Evolutionary conservation across 2,888 invertebrate genomes (phyloP).

Genomic region (Patella ulyssiponensis): DNA sequence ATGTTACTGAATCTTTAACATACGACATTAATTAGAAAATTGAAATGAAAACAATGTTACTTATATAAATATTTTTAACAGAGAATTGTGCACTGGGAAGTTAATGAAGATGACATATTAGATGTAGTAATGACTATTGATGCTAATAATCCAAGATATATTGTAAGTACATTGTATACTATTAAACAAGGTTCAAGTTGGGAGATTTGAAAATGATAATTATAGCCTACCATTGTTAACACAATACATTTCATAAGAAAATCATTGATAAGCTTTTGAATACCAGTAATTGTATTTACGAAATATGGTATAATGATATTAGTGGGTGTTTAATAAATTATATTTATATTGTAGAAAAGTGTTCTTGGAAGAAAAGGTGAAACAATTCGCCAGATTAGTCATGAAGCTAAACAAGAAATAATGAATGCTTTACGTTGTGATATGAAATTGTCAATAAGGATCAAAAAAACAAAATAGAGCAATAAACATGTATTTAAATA

Average conservation of each 20-base stretch:
- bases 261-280: too few relatives aligned
- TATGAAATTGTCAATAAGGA: constrained; percentile 74
- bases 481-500: too few relatives aligned
- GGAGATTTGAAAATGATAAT: too few relatives aligned
- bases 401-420: constrained; percentile 78
- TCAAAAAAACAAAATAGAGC: constrained; percentile 35
- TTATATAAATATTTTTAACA: constrained; percentile 35
- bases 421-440: constrained; percentile 79
- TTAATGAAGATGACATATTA: constrained; percentile 60
- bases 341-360: constrained; percentile 76
- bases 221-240: too few relatives aligned
- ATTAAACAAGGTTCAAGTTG: too few relatives aligned
- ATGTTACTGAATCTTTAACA: too few relatives aligned
- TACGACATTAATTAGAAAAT: too few relatives aligned
- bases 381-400: constrained; percentile 81
- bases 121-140: constrained; percentile 58
- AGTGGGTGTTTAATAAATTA: neutral
- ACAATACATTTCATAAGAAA: too few relatives aligned
- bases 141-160: constrained; percentile 46
- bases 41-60: too few relatives aligned
- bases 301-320: too few relatives aligned
- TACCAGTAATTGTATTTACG: too few relatives aligned
- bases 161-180: constrained; percentile 41
- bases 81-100: constrained; percentile 77
- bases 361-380: constrained; percentile 81